Evolutionary conservation across 2,888 invertebrate genomes (phyloP).

Genomic region (Nudaria mundana): DNA sequence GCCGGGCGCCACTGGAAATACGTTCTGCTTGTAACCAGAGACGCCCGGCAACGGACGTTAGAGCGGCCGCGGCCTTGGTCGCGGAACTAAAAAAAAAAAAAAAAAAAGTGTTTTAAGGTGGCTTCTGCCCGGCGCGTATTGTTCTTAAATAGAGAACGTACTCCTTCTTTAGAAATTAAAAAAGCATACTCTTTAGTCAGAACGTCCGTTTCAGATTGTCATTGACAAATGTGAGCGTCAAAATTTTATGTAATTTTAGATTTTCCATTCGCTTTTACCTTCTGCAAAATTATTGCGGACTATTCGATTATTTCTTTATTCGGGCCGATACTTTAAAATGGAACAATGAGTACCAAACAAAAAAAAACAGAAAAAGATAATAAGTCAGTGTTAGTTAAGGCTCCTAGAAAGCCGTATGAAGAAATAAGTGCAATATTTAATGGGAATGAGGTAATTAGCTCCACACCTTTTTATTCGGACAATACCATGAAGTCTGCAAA

Average conservation of each 20-base stretch:
- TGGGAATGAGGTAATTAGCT: conserved; percentile 75
- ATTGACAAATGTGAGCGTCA: neutral
- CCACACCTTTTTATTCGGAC: neutral
- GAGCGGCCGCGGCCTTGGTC: too few species aligned
- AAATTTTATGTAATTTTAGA: neutral
- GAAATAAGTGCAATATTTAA: conserved; percentile 85
- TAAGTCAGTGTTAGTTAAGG: neutral
- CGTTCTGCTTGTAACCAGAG: too few species aligned
- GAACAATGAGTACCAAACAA: conserved; percentile 3
- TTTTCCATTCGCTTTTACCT: neutral
- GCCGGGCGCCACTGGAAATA: too few species aligned
- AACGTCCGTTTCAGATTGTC: too few species aligned
- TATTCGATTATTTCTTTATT: neutral
- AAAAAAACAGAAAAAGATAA: neutral
- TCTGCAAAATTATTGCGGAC: conserved; percentile 4
- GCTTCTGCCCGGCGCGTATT: too few species aligned
- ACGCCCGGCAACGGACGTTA: too few species aligned
- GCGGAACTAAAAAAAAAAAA: too few species aligned
- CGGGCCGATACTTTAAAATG: conserved; percentile 1
- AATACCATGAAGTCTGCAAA: too few species aligned
- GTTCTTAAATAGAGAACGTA: too few species aligned
- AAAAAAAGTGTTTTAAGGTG: too few species aligned
- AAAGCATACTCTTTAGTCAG: too few species aligned
- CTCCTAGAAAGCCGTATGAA: conserved; percentile 69
- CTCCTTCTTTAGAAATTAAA: too few species aligned